Conservation (phyloP, 2,797 vertebrate genomes). For the Squalus acanthias region DNA sequence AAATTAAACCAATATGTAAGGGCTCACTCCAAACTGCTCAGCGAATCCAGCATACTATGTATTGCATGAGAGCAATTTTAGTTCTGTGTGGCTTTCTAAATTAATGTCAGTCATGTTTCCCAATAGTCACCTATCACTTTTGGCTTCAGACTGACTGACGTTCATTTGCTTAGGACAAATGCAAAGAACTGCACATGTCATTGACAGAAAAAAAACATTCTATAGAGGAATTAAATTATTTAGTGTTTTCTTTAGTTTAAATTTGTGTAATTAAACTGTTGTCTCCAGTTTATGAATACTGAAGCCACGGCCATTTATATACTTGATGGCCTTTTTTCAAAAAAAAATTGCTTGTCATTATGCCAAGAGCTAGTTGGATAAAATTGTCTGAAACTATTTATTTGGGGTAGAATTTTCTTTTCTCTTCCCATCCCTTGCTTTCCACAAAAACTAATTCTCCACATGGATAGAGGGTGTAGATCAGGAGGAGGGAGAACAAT, state of each 20-base stretch:
- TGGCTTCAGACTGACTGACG: background rate
- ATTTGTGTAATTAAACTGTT: background rate
- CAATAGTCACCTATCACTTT: background rate
- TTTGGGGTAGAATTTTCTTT: background rate
- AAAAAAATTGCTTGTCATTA: background rate
- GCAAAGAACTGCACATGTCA: background rate
- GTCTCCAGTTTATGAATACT: background rate
- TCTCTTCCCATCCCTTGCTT: background rate
- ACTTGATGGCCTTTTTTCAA: background rate
- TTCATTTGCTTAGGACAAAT: background rate
- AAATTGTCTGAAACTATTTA: background rate
- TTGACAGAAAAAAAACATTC: background rate
- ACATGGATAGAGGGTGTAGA: background rate
- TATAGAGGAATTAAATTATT: background rate
- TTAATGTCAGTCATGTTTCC: background rate
- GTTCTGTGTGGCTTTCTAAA: background rate
- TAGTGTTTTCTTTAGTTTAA: background rate
- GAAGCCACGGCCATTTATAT: background rate
- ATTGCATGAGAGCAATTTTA: background rate
- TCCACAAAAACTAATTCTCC: background rate
- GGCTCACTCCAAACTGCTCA: background rate
- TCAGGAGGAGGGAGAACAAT: background rate
- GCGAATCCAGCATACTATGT: background rate
- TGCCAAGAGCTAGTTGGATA: background rate
- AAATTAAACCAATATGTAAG: background rate